Percentiles rank a stretch among this genome's conserved stretches.
These are phyloP conservation scores for Coboldia fuscipes DNA, from an alignment of 1,140 invertebrate genomes.

Conservation along the genomic window DNA sequence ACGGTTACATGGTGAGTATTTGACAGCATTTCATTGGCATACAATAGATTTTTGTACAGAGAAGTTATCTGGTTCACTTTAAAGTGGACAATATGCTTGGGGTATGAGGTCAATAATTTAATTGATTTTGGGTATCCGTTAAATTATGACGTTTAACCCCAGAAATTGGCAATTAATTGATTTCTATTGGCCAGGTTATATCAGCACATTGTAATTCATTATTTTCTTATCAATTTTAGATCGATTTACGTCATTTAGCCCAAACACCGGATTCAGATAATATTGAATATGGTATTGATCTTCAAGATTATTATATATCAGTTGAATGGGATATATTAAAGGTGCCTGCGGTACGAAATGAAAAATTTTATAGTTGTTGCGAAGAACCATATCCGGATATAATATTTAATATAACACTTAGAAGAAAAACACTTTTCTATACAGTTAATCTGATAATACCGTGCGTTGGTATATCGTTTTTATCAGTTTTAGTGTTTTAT, in stretches of 20 bases:
- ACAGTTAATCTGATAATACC: conserved; percentile 93
- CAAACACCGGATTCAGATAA: conserved; percentile 60
- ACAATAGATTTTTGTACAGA: too few relatives aligned
- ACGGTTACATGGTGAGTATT: conserved; percentile 63
- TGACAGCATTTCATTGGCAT: too few relatives aligned
- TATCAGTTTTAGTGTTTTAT: conserved; percentile 96
- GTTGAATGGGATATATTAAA: conserved; percentile 95
- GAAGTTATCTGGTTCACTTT: too few relatives aligned
- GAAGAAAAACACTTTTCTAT: conserved; percentile 93
- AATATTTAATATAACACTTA: conserved; percentile 91
- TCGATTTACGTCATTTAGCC: conserved; percentile 66
- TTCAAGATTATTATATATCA: conserved; percentile 87
- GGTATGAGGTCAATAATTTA: too few relatives aligned
- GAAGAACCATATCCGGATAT: conserved; percentile 88
- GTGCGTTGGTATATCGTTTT: conserved; percentile 89
- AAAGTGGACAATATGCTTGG: too few relatives aligned
- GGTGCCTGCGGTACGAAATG: conserved; percentile 66
- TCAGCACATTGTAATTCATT: too few relatives aligned
- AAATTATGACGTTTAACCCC: too few relatives aligned
- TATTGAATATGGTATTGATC: conserved; percentile 73
- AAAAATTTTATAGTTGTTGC: conserved; percentile 78
- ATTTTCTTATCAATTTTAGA: conserved; percentile 36
- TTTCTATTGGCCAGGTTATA: too few relatives aligned
- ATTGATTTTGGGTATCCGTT: too few relatives aligned
- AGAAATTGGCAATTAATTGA: too few relatives aligned